phyloP scores from a whole-genome alignment of 2,888 invertebrate species.

The Trachelus stipa region DNA sequence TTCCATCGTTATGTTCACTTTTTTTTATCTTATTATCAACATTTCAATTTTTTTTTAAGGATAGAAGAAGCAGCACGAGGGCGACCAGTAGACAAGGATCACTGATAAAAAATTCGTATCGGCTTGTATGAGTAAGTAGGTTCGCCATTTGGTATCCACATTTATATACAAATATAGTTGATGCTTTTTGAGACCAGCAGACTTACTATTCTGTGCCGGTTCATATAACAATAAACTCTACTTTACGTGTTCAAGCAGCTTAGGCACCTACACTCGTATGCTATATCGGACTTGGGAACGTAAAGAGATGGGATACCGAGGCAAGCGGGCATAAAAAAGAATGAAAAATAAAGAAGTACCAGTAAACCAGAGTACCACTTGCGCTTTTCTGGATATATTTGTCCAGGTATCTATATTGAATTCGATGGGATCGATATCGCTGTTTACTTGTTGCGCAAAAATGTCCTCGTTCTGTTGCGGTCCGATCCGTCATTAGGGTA shows the following conservation, averaged over 20 bases:
- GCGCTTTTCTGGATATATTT: neutral
- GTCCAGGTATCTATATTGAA: neutral
- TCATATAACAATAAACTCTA: neutral
- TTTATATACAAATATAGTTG: neutral
- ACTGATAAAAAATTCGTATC: neutral
- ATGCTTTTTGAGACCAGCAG: neutral
- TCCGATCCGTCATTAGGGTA: neutral
- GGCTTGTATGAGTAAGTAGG: neutral
- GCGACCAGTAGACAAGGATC: neutral
- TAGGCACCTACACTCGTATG: neutral
- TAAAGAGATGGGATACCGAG: neutral
- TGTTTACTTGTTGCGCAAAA: neutral
- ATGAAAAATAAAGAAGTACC: neutral
- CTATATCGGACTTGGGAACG: neutral
- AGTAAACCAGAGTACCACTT: neutral
- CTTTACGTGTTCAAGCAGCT: neutral
- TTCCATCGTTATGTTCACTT: neutral
- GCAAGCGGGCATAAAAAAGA: neutral
- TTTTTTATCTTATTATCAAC: neutral
- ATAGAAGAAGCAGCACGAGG: neutral
- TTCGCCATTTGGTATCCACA: neutral
- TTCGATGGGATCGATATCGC: neutral
- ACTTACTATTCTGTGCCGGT: neutral
- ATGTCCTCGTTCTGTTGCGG: neutral
- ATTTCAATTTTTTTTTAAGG: neutral